Base-by-base conservation (phyloP, 2,113 vertebrate genomes). In the Hemichromis elongatus region DNA sequence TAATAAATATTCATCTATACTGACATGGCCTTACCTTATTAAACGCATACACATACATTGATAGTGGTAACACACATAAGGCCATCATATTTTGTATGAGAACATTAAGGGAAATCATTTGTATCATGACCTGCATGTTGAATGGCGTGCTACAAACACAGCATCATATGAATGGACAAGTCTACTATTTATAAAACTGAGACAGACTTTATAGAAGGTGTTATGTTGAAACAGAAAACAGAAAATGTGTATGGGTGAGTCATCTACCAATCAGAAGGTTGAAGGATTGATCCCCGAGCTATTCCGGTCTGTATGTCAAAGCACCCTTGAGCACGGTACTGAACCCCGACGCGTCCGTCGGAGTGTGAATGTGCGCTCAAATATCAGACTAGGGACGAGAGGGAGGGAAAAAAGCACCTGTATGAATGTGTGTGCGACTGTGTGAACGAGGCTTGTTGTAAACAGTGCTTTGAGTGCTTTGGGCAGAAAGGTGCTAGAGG, bases 381-480 rank as follows among this genome's bases (percentile, higher is more conserved):
- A 63, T 7, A 63, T 63, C 10, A 37, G 30, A 63, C 59, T 0
- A 4, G 0, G 59, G 35, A 63, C 30, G 5, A 63, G 30, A 61
- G 18, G 35, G 30, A 63, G 12, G 2, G 7, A 63, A 37, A 35
- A 37, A 33, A 13, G 30, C 59, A 37, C 0, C 59, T 37, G 30
- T 63, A 35, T 63, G 6, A 5, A 63, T 63, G 59, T 63, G 59
- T 63, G 59, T n/a, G 11, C 1, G 30, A 63, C 0, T 12, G 59
- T 18, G 18, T 52, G 47, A 52, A 52, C 9, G 18, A 52, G 18
- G 47, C 47, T 50, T 50, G 16, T 50, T 50, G 47, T 47, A 47
- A 47, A 47, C 45, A 47, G 45, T 54, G n/a, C 2, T 53, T 53
- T 10, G 19, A n/a, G 9, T 59, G 8, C 2, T 61, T 61, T 61